Conservation (phyloP, 2,113 vertebrate species). For the Megatriorchis doriae region DNA sequence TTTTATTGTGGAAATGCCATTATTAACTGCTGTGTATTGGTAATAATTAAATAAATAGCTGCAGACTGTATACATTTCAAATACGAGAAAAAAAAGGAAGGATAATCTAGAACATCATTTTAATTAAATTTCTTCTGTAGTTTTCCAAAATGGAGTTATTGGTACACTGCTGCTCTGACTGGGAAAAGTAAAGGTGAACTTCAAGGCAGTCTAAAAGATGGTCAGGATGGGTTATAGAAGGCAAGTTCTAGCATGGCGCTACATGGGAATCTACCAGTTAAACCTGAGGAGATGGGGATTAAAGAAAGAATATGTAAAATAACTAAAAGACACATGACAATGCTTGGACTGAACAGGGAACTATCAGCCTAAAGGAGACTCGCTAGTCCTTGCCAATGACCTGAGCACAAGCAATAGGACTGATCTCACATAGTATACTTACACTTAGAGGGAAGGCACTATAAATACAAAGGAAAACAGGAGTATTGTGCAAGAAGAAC, state of each 20-base stretch:
- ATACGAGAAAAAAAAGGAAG: not conserved
- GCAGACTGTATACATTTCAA: not conserved
- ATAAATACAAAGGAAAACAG: not conserved
- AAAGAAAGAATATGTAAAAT: not conserved
- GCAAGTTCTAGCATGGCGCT: not conserved
- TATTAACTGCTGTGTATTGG: not conserved
- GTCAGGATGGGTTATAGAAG: not conserved
- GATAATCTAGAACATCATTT: not conserved
- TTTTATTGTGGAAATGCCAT: not conserved
- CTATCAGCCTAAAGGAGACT: not conserved
- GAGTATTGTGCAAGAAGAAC: not conserved
- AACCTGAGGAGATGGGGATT: not conserved
- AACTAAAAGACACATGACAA: not conserved
- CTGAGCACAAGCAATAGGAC: not conserved
- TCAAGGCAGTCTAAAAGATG: not conserved
- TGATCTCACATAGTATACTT: not conserved
- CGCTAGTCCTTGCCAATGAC: not conserved
- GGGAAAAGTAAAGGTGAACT: not conserved
- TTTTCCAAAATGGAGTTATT: not conserved
- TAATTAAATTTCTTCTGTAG: not conserved
- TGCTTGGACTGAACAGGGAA: not conserved
- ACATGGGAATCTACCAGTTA: not conserved
- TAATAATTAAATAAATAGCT: not conserved
- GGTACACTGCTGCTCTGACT: not conserved
- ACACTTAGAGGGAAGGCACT: not conserved